Conservation (phyloP, 2,113 vertebrate genomes). For the Salminus brasiliensis region DNA sequence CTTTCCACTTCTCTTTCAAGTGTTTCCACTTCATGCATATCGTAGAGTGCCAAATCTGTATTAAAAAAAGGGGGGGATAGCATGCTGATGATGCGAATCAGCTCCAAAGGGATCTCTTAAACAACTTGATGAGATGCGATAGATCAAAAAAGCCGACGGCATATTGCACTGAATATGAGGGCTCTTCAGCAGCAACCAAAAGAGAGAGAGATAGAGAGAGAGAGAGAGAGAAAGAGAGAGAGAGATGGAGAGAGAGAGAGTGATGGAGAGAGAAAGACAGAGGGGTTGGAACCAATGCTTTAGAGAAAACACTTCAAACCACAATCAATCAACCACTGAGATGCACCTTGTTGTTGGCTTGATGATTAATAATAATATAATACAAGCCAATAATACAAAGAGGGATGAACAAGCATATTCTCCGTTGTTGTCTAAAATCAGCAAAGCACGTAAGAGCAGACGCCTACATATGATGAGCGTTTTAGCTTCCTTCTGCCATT, state of each 20-base stretch:
- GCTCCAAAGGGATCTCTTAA: slow-evolving; percentile 33
- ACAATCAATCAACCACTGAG: background rate
- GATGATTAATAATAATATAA: slow-evolving; percentile 11
- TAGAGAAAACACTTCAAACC: slow-evolving; percentile 14
- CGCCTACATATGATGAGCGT: background rate
- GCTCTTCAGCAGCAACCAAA: slow-evolving; percentile 16
- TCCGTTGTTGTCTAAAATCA: background rate
- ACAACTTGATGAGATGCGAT: slow-evolving; percentile 1
- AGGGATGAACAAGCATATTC: background rate
- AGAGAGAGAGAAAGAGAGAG: no score
- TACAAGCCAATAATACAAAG: background rate
- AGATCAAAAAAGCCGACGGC: slow-evolving; percentile 14
- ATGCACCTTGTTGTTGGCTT: background rate
- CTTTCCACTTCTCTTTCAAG: slow-evolving; percentile 24
- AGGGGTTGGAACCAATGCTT: slow-evolving; percentile 9
- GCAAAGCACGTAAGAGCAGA: background rate
- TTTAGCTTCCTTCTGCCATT: background rate
- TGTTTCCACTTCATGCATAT: slow-evolving; percentile 14
- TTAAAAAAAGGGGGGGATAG: background rate
- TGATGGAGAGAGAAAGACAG: background rate
- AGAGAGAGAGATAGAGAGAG: background rate
- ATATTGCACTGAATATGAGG: background rate
- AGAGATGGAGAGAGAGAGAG: slow-evolving; percentile 11
- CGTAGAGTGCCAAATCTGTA: background rate
- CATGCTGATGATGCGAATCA: slow-evolving; percentile 26